Evolutionary conservation across 2,113 vertebrate genomes (phyloP), one percentile per base, ranked within the genome.

Genomic region (Triplophysa siluroides): DNA sequence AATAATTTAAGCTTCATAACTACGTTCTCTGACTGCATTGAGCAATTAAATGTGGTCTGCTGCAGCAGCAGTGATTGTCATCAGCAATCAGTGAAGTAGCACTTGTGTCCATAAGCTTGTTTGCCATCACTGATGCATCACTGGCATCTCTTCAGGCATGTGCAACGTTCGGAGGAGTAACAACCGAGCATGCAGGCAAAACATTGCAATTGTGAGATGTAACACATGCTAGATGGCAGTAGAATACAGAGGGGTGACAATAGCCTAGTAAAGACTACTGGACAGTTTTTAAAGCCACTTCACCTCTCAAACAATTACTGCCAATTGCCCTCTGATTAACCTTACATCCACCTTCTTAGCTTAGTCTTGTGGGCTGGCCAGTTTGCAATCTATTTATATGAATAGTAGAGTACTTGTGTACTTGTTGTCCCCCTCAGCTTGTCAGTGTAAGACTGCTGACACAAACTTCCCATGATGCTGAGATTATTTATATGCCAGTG

Each of bases 401-500:
- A n/a, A 24, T 23, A 54, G 33, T 19, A 47, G 8, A 21, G 52
- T 18, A 18, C 29, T 21, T 3, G 1, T 73, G 29, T 60, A 41
- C 29, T 9, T 60, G 70, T 23, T 13, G 23, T 13, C 24, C 11
- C 29, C 26, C 18, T 13, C 7, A 16, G 1, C 2, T 1, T 56
- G 69, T 72, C 26, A 58, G 50, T 13, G 19, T 52, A 13, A 38
- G 47, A 56, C 14, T 33, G 50, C 29, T 33, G 69, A 71, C 47
- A 71, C 5, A 38, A 21, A 72, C 33, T 72, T 33, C 50, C 24
- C 47, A 70, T 54, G 24, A 52, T 70, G 45, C 68, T 24, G 26
- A 14, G 47, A 72, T 72, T 26, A 72, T 72, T 72, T 73, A 19
- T 38, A 23, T 60, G 70, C 54, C 70, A 41, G 70, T 60, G 52